A percentile compares a stretch with the other conserved stretches of the same genome.
These are phyloP conservation scores for Mamestra configurata DNA, from an alignment of 1,140 invertebrate species.

Conservation along the genomic window DNA sequence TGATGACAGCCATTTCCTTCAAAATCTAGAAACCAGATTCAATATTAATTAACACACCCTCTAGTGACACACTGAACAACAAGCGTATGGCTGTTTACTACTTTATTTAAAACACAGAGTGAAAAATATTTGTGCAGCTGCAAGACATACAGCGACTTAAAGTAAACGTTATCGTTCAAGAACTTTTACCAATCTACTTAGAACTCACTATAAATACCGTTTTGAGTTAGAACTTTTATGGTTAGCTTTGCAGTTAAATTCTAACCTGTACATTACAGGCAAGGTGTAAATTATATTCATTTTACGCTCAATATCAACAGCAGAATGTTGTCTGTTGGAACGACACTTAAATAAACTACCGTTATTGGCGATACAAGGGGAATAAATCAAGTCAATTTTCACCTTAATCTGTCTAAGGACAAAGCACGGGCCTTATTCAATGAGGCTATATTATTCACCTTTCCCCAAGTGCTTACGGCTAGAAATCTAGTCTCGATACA, in stretches of 20 bases:
- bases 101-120: neutral
- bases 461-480: conserved; percentile 55
- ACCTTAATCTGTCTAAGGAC: conserved; percentile 47
- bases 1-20: too few relatives aligned
- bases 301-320: conserved; percentile 25
- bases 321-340: conserved; percentile 24
- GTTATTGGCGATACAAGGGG: conserved; percentile 8
- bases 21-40: too few relatives aligned
- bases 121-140: neutral
- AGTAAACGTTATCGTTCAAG: neutral
- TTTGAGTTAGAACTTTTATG: neutral
- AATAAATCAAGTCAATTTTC: conserved; percentile 49
- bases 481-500: conserved; percentile 58
- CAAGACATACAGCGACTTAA: neutral
- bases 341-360: conserved; percentile 42
- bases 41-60: too few relatives aligned
- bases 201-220: neutral
- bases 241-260: neutral
- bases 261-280: neutral
- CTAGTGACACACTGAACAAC: neutral
- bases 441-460: conserved; percentile 58
- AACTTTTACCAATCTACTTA: neutral
- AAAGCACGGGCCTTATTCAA: conserved; percentile 53
- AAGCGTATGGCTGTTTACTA: neutral
- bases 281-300: conserved; percentile 32